Evolutionary conservation across 2,888 invertebrate species (phyloP), one percentile per base, ranked within the genome.

Genomic region (Hydropsyche betteni): DNA sequence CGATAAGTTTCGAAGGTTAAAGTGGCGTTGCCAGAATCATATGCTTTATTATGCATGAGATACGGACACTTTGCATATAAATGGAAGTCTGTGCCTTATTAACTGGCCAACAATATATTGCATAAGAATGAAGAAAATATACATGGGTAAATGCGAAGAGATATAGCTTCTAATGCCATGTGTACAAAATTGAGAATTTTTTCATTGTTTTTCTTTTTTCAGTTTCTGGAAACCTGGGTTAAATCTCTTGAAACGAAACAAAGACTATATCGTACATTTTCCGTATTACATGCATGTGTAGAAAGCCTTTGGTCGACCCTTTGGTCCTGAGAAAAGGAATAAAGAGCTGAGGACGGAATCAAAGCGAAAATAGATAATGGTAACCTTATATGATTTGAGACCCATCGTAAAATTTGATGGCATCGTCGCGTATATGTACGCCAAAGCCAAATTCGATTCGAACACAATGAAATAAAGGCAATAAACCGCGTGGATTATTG

Each of bases 341-440:
- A 61, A 10, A 61, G 16, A 61, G 16, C 58, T 2, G 16, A 16
- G 58, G 16, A 36, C 36, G 12, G 64, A 64, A 64, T 64, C 64
- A 64, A 64, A 64, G 36, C 64, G 64, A 64, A 64, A 64, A 64
- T 64, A 64, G 64, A 64, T 64, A 64, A 64, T 36, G 64, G 64
- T 64, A 64, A 64, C 64, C 36, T 64, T 64, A 64, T 64, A 64
- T 64, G 64, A 64, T 64, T 64, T 64, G 36, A 64, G 36, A 36
- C 64, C 36, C 64, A 36, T 64, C 64, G 64, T 64, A 64, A 64
- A 64, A 64, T 64, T 64, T 64, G 64, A 64, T 36, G 64, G 64
- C 64, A 36, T 64, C 64, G 34, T 64, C 64, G 34, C 36, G 64
- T 64, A 44, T 44, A 44, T 44, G 10, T 10, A 44, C 36, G 58